A percentile compares a stretch with the other conserved stretches of the same genome.
phyloP scores from a whole-genome alignment of 2,113 vertebrate genomes.

The Pterocles burchelli region DNA sequence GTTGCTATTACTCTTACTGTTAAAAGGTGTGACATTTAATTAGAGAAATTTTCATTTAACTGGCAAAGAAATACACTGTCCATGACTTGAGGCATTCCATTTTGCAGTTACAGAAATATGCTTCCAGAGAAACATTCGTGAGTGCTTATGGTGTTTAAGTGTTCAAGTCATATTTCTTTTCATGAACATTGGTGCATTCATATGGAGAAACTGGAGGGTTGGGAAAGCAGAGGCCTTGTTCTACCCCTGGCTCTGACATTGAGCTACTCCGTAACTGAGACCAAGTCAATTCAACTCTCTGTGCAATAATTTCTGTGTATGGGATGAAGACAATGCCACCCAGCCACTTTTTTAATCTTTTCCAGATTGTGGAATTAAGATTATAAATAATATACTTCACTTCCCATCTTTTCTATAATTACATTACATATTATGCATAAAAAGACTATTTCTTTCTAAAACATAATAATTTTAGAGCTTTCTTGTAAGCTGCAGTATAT shows the following conservation, averaged over 20 bases:
- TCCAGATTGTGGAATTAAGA: neutral
- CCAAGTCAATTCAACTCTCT: neutral
- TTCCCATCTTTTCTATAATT: neutral
- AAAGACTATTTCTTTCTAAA: neutral
- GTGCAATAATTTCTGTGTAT: neutral
- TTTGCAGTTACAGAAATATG: neutral
- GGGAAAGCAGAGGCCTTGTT: neutral
- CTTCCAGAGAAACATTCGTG: neutral
- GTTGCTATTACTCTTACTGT: neutral
- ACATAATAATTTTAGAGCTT: neutral
- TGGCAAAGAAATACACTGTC: neutral
- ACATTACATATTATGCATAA: neutral
- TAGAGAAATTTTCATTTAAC: neutral
- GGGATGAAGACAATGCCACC: neutral
- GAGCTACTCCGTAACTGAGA: neutral
- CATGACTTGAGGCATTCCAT: neutral
- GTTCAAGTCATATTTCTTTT: neutral
- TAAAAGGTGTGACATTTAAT: neutral
- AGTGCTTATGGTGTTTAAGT: neutral
- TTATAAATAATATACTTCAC: neutral
- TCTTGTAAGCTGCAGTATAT: neutral
- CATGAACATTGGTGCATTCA: neutral
- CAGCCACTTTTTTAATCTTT: neutral
- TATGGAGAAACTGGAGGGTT: neutral
- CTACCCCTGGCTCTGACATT: neutral